Evolutionary conservation across 2,797 vertebrate genomes (phyloP).

Genomic region (Coendou prehensilis): DNA sequence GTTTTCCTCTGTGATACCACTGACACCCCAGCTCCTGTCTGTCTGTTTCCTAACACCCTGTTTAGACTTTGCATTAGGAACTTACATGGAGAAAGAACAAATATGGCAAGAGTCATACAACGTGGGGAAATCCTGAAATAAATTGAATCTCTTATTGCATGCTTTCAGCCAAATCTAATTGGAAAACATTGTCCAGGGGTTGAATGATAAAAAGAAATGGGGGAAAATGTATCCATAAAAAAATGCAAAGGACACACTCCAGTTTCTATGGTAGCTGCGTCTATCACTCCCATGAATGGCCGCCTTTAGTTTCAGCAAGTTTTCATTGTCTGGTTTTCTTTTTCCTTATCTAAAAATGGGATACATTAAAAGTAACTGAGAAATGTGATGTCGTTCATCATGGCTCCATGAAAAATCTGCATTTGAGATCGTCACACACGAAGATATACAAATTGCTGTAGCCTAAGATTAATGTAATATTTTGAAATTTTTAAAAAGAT

Average conservation of each 20-base stretch:
- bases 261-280: rapidly evolving
- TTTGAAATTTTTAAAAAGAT: rapidly evolving
- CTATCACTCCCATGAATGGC: rapidly evolving
- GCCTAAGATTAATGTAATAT: rapidly evolving
- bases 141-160: rapidly evolving
- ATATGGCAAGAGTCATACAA: rapidly evolving
- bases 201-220: background rate
- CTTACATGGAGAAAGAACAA: rapidly evolving
- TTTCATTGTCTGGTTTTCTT: too few relatives aligned
- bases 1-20: slow-evolving; percentile 19
- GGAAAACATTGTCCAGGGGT: background rate
- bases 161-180: background rate
- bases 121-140: rapidly evolving
- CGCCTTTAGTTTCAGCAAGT: background rate
- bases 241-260: background rate
- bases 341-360: background rate
- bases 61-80: rapidly evolving
- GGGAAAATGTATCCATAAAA: rapidly evolving
- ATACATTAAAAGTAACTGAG: background rate
- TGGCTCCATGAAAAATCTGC: rapidly evolving
- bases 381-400: rapidly evolving
- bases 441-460: background rate
- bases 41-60: rapidly evolving
- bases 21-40: background rate
- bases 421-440: background rate